Evolutionary conservation across 1,140 invertebrate genomes (phyloP).

Genomic region (Drosophila albomicans): DNA sequence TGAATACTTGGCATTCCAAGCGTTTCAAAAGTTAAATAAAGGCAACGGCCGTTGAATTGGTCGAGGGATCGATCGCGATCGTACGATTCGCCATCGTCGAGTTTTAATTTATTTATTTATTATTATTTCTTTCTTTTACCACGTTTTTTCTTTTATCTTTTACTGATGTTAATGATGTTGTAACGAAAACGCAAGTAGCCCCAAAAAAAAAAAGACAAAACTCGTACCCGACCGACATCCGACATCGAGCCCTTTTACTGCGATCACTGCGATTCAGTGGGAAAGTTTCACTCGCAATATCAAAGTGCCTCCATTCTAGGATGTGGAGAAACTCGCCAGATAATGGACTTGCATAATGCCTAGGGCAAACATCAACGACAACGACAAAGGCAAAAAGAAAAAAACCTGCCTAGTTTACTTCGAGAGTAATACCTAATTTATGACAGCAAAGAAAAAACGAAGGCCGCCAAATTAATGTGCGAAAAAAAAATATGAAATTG

Average conservation of each 20-base stretch:
- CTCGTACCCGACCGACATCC: constrained; percentile 8
- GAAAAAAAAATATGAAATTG: constrained; percentile 55
- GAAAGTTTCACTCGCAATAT: constrained; percentile 36
- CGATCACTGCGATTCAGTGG: constrained; percentile 10
- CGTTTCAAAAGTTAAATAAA: constrained; percentile 59
- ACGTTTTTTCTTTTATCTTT: constrained; percentile 10
- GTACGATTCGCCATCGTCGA: constrained; percentile 40
- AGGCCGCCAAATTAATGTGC: constrained; percentile 61
- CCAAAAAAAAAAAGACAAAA: background rate
- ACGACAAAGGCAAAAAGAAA: background rate
- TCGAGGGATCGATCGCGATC: constrained; percentile 22
- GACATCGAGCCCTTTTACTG: constrained; percentile 25
- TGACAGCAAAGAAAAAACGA: constrained; percentile 25
- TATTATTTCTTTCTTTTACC: constrained; percentile 3
- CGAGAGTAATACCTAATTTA: constrained; percentile 38
- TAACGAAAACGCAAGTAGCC: constrained; percentile 72
- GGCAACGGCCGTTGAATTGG: constrained; percentile 42
- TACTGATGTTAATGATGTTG: constrained; percentile 56
- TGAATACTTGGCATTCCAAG: constrained; percentile 68
- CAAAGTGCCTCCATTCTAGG: constrained; percentile 54
- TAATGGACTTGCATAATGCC: constrained; percentile 56
- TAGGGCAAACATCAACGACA: constrained; percentile 12
- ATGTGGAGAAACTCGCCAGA: constrained; percentile 49
- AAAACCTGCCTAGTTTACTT: constrained; percentile 30
- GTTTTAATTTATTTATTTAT: constrained; percentile 30